These are phyloP conservation scores for Hofmannophila pseudospretella DNA, from an alignment of 2,888 invertebrate species.

Conservation along the genomic window DNA sequence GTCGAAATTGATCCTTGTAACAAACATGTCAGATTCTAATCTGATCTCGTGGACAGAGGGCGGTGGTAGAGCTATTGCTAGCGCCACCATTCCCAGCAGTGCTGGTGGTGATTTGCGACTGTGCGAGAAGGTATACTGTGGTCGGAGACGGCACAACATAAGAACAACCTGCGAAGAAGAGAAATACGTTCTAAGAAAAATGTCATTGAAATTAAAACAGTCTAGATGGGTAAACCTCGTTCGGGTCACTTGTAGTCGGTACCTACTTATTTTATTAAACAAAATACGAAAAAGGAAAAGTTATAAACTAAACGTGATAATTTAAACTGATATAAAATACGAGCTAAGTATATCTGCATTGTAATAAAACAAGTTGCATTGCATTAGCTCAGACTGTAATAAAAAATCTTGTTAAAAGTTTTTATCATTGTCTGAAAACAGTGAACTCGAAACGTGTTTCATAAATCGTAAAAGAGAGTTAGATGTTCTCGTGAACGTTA, in stretches of 20 bases:
- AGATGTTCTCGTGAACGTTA: slow-evolving; percentile 29
- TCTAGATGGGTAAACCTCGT: no score
- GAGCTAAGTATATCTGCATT: no score
- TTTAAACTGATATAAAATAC: no score
- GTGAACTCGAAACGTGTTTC: slow-evolving; percentile 40
- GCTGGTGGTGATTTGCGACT: slow-evolving; percentile 92
- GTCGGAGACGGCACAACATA: slow-evolving; percentile 92
- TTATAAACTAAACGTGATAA: no score
- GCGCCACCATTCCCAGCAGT: slow-evolving; percentile 93
- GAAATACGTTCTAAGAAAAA: slow-evolving; percentile 12
- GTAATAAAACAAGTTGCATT: no score
- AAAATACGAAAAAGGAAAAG: no score
- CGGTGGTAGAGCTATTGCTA: slow-evolving; percentile 97
- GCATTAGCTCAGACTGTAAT: no score
- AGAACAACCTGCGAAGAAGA: slow-evolving; percentile 88
- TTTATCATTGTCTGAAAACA: slow-evolving; percentile 29
- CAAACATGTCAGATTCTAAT: slow-evolving; percentile 96
- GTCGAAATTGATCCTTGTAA: slow-evolving; percentile 96
- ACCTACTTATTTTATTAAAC: no score
- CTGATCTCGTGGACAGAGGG: slow-evolving; percentile 98
- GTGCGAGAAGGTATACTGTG: slow-evolving; percentile 95
- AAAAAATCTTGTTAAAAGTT: slow-evolving; percentile 45
- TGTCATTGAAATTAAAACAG: background rate
- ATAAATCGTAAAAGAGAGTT: no score
- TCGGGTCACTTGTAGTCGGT: no score